phyloP scores from a whole-genome alignment of 2,113 vertebrate genomes.

The Neomonachus schauinslandi region DNA sequence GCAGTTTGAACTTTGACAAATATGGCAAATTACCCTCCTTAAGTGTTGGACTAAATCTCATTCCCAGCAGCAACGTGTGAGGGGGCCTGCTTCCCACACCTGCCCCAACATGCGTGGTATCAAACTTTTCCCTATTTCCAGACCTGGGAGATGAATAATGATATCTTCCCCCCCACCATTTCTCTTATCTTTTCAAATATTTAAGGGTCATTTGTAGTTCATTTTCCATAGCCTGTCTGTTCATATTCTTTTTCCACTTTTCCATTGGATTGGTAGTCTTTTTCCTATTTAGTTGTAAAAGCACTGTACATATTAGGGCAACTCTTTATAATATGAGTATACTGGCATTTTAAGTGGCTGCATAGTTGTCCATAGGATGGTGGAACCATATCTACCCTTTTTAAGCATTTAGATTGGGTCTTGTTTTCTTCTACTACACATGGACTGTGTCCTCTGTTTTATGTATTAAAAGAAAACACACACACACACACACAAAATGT shows the following conservation, averaged over 20 bases:
- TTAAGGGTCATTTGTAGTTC: neutral
- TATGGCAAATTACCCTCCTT: neutral
- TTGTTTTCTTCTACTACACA: neutral
- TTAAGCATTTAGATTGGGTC: neutral
- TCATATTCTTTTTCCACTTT: neutral
- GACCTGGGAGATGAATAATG: neutral
- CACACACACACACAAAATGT: neutral
- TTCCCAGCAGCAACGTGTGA: neutral
- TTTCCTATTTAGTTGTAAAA: neutral
- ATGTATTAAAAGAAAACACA: neutral
- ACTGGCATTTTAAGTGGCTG: neutral
- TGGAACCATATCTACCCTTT: neutral
- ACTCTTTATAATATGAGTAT: neutral
- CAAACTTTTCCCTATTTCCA: neutral
- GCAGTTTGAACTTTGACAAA: neutral
- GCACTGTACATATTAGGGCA: neutral
- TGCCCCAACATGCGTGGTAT: no score
- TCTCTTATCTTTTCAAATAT: conserved; percentile 17
- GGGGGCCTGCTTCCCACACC: neutral
- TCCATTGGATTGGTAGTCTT: neutral
- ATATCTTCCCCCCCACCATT: neutral
- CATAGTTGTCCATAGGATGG: neutral
- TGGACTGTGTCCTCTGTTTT: neutral
- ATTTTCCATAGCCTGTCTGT: neutral
- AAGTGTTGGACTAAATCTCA: neutral